Base-by-base conservation (phyloP, 2,888 invertebrate genomes). In the Notocelia uddmanniana region DNA sequence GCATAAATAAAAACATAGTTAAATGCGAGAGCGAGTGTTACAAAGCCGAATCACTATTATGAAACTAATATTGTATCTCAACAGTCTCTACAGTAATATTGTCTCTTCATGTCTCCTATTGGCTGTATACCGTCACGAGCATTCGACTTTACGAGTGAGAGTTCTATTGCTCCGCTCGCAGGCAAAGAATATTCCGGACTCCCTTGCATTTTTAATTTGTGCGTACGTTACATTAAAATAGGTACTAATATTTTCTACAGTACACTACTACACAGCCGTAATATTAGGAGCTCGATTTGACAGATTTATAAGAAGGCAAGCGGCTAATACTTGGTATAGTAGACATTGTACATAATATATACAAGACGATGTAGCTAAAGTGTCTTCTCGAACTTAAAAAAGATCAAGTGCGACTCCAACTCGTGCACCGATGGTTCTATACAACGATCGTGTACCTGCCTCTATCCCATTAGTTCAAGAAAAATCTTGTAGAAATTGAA, bases 131-230 rank as follows among this genome's bases (percentile, higher is more conserved):
- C 50, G 8, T 11, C 3, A n/a, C 52, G 21, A 54, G 34, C 52
- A 3, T 10, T 13, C 13, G 37, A 50, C 52, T 52, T 52, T 63
- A 52, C 52, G 52, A 52, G 50, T 23, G 54, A 52, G 52, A 23
- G 34, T 52, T 52, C 52, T 52, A 64, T 21, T 63, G 63, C 63
- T 54, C 50, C 59, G 23, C n/a, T 58, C 19, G 60, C 45, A 15
- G 2, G 26, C 41, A 10, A 21, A 41, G 48, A 63, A 50, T 55
- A 31, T 50, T 31, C 31, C 63, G 50, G 50, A 63, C 31, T 52
- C 34, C 15, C 21, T 34, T 64, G 21, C 52, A 37, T 37, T 37
- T 64, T 52, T 64, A 64, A 52, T 64, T 37, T 37, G 34, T 64
- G 48, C 62, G 34, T 52, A 52, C 52, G 26, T n/a, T 34, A 63